phyloP scores from a whole-genome alignment of 2,888 invertebrate genomes.

The Muscina levida region DNA sequence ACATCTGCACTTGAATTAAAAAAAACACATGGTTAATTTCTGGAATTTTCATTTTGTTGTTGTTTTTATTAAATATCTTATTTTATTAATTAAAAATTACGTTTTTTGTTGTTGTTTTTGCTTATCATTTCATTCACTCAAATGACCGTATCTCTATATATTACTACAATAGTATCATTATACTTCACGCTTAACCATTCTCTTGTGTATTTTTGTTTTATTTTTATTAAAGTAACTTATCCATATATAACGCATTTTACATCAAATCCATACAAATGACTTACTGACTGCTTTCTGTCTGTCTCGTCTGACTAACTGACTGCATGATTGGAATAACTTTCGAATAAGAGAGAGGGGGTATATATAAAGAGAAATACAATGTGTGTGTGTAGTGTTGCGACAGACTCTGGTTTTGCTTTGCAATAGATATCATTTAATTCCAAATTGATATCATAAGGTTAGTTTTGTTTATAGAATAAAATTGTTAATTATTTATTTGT shows the following conservation, averaged over 20 bases:
- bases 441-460: too few species aligned
- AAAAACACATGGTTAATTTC: too few species aligned
- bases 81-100: constrained; percentile 19
- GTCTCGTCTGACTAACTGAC: constrained; percentile 3
- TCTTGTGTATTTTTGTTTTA: constrained; percentile 8
- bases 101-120: not conserved
- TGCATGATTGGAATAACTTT: not conserved
- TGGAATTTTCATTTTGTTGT: constrained; percentile 16
- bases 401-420: too few species aligned
- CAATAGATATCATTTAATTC: too few species aligned
- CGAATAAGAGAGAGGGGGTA: not conserved
- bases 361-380: not conserved
- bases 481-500: constrained; percentile 32
- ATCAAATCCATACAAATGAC: constrained; percentile 61
- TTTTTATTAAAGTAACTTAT: constrained; percentile 59
- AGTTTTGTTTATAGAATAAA: constrained; percentile 4
- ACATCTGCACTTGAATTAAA: too few species aligned
- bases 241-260: constrained; percentile 46
- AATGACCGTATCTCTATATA: constrained; percentile 46
- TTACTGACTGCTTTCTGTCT: constrained; percentile 6
- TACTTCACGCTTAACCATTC: not conserved
- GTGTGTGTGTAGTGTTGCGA: too few species aligned
- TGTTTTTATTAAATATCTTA: constrained; percentile 44
- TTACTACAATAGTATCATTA: constrained; percentile 50
- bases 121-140: constrained; percentile 51